A percentile compares a stretch with the other conserved stretches of the same genome.
phyloP scores from a whole-genome alignment of 2,113 vertebrate genomes.

The Catharus bicknelli region DNA sequence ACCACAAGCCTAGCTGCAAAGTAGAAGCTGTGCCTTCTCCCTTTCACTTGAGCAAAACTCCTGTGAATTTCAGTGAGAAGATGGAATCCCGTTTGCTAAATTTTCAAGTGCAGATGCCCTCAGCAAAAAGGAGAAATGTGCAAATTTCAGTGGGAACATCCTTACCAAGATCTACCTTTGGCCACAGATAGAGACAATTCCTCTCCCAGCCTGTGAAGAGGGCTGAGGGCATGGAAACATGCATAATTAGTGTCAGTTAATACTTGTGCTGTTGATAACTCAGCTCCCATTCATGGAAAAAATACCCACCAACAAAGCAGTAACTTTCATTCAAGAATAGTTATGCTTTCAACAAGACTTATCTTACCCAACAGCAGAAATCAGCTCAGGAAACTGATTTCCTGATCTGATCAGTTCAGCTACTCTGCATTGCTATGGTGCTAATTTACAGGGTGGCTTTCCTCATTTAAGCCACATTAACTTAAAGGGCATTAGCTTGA shows the following conservation, averaged over 20 bases:
- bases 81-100: background rate
- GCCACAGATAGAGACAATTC: background rate
- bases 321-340: background rate
- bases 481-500: background rate
- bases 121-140: background rate
- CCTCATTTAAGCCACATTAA: background rate
- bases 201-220: background rate
- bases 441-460: background rate
- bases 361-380: background rate
- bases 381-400: background rate
- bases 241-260: background rate
- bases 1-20: background rate
- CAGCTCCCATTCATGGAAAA: background rate
- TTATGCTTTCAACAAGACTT: background rate
- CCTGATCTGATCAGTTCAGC: background rate
- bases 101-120: background rate
- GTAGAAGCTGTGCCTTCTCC: background rate
- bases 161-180: background rate
- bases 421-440: background rate
- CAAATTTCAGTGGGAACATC: background rate
- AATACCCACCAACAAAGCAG: background rate
- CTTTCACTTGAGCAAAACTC: background rate
- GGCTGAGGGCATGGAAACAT: background rate
- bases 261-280: background rate
- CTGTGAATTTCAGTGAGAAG: background rate